A percentile compares a stretch with the other conserved stretches of the same genome.
These are phyloP conservation scores for Rhagologus leucostigma DNA, from an alignment of 2,113 vertebrate genomes.

Conservation along the genomic window DNA sequence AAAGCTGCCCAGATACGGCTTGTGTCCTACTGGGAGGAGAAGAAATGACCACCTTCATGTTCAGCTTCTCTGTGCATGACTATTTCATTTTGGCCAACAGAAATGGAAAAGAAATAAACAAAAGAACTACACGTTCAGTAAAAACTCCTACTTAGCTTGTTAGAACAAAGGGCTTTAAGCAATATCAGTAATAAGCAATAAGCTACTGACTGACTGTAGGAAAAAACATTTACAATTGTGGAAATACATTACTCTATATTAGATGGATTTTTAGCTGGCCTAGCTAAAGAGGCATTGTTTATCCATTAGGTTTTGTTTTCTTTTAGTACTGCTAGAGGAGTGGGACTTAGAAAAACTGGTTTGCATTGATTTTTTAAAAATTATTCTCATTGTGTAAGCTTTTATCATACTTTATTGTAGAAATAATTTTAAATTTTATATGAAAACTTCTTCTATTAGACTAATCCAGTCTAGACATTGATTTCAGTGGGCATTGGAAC, in stretches of 20 bases:
- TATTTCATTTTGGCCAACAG: not conserved
- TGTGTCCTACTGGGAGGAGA: slow-evolving; percentile 39
- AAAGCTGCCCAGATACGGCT: slow-evolving; percentile 52
- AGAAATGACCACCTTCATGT: slow-evolving; percentile 14
- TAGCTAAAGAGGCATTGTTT: not conserved
- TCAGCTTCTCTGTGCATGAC: not conserved
- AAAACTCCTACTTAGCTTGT: not conserved
- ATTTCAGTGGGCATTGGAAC: not conserved
- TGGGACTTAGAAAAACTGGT: not conserved
- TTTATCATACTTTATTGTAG: not conserved
- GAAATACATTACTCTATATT: not conserved
- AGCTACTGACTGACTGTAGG: not conserved
- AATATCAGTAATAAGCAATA: not conserved
- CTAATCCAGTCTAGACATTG: not conserved
- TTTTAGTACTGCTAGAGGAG: not conserved
- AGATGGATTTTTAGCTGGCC: not conserved
- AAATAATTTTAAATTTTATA: not conserved
- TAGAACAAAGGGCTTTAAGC: not conserved
- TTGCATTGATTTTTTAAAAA: not conserved
- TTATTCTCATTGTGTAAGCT: not conserved
- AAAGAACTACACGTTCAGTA: not conserved
- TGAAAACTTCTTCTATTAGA: not conserved
- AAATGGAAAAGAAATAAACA: slow-evolving; percentile 24
- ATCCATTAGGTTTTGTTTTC: not conserved
- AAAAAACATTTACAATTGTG: not conserved